These are phyloP conservation scores for Phylloscopus collybita DNA, from an alignment of 2,797 vertebrate species.

Conservation along the genomic window DNA sequence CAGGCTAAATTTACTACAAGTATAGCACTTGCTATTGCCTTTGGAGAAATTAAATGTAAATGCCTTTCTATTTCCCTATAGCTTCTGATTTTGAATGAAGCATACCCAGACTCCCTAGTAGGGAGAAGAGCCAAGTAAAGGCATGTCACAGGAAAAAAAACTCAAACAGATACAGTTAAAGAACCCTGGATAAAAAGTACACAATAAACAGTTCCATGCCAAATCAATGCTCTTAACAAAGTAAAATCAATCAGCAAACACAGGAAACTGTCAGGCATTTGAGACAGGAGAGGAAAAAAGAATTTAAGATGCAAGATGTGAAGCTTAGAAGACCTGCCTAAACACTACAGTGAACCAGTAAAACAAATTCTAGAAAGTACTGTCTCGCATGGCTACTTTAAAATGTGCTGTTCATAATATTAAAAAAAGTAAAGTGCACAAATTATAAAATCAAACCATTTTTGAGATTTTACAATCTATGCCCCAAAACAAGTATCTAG, in stretches of 20 bases:
- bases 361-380: neutral
- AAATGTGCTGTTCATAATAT: neutral
- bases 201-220: neutral
- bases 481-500: neutral
- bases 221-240: neutral
- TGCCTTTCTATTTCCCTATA: neutral
- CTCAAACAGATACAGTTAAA: neutral
- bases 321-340: neutral
- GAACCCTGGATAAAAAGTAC: neutral
- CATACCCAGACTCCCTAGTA: neutral
- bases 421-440: neutral
- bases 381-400: neutral
- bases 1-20: neutral
- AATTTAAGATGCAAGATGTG: neutral
- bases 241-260: neutral
- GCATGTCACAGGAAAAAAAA: neutral
- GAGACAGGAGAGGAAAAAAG: neutral
- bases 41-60: conserved; percentile 1
- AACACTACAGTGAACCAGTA: neutral
- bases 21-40: conserved; percentile 2
- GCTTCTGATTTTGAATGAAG: conserved; percentile 4
- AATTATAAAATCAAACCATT: neutral
- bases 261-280: neutral
- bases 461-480: conserved; percentile 25
- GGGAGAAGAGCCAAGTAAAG: conserved; percentile 15